Base-by-base conservation (phyloP, 1,140 invertebrate species). In the Daktulosphaira vitifoliae region DNA sequence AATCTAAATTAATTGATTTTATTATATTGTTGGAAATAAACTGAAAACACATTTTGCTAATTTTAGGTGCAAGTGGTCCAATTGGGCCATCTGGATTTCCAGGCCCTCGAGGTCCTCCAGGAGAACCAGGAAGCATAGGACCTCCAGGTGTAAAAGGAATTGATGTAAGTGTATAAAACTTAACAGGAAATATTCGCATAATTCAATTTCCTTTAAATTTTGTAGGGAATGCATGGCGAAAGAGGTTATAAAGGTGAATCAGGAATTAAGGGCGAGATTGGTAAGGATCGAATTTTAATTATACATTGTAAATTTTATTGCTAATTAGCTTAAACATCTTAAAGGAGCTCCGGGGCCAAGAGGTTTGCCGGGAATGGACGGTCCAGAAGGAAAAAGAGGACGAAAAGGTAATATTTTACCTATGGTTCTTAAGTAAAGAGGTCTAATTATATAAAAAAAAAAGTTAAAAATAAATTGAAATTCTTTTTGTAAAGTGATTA, bases 351-450 rank as follows among this genome's bases (percentile, higher is more conserved):
- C 80, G 49, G 89, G 89, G 70, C 80, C 81, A 38, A 82, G 84
- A 67, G 90, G 88, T 73, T 73, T 79, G 33, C 83, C 86, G 33
- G 89, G 89, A 22, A 50, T 73, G 0, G 80, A 81, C 65, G 89
- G 89, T n/a, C 71, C 73, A 6, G 90, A 89, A 75, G 90, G 89
- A 52, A 84, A 88, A 22, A 78, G 80, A 37, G 90, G 90, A 25
- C 70, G 74, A n/a, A 79, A 86, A 71, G 56, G 56, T 62, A 62
- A 2, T 9, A 44, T 15, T 6, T 33, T 33, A n/a, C n/a, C n/a
- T n/a, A n/a, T n/a, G n/a, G n/a, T n/a, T n/a, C n/a, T n/a, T n/a
- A n/a, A n/a, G n/a, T n/a, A n/a, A n/a, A n/a, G n/a, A n/a, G n/a
- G n/a, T n/a, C n/a, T n/a, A n/a, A n/a, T n/a, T n/a, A 0, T 5